phyloP scores from a whole-genome alignment of 2,888 invertebrate genomes.

The Scaeva pyrastri region DNA sequence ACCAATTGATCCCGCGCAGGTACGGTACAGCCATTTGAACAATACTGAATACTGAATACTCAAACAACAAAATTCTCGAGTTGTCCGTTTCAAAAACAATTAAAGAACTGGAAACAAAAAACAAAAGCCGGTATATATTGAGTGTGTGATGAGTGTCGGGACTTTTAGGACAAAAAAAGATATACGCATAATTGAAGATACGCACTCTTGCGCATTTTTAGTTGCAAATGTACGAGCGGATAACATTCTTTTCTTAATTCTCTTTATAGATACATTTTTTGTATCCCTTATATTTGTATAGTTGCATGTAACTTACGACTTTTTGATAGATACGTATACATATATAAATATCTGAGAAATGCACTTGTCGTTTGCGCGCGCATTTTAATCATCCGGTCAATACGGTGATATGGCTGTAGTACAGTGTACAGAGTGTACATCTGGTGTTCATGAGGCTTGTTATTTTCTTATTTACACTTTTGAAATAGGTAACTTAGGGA shows the following conservation, averaged over 20 bases:
- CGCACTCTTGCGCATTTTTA: not conserved
- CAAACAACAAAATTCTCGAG: not conserved
- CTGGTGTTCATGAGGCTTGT: not conserved
- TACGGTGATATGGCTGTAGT: slow-evolving; percentile 7
- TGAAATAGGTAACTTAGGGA: not conserved
- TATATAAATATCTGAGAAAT: not conserved
- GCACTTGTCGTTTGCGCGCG: slow-evolving; percentile 61
- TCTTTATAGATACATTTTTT: slow-evolving; percentile 6
- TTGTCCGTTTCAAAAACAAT: slow-evolving; percentile 40
- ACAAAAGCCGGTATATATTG: slow-evolving; percentile 23
- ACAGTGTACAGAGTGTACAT: not conserved
- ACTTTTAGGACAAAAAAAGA: not conserved
- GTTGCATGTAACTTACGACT: not conserved
- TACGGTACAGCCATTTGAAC: slow-evolving; percentile 19
- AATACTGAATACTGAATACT: not conserved
- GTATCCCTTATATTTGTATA: not conserved
- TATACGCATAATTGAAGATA: slow-evolving; percentile 26
- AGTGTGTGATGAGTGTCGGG: slow-evolving; percentile 34
- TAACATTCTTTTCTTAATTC: slow-evolving; percentile 22
- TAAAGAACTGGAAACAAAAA: slow-evolving; percentile 15
- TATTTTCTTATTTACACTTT: not conserved
- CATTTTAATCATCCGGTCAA: slow-evolving; percentile 71
- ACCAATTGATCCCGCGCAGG: slow-evolving; percentile 64
- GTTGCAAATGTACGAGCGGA: slow-evolving; percentile 52
- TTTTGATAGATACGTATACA: not conserved